These are phyloP conservation scores for Nixonia krombeini DNA, from an alignment of 1,140 invertebrate genomes.

Conservation along the genomic window DNA sequence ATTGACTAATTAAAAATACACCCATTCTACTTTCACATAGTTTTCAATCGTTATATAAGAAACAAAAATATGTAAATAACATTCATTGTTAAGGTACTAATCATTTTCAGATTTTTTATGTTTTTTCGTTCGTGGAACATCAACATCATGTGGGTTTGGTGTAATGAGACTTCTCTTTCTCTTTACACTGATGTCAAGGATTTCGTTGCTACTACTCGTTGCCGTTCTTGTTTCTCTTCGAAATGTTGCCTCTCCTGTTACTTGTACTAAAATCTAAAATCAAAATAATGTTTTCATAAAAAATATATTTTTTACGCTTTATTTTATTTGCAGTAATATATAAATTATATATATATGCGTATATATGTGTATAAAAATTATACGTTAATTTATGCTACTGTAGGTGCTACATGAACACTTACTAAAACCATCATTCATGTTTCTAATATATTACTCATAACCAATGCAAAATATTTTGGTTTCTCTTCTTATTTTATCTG, in stretches of 20 bases:
- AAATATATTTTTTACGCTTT: too few relatives aligned
- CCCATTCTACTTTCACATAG: too few relatives aligned
- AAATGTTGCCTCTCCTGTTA: slow-evolving; percentile 62
- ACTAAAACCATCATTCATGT: too few relatives aligned
- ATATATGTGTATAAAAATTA: too few relatives aligned
- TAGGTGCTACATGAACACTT: too few relatives aligned
- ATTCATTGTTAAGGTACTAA: slow-evolving; percentile 23
- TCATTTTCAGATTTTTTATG: slow-evolving; percentile 69
- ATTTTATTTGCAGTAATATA: too few relatives aligned
- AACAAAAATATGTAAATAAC: not conserved
- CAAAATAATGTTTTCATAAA: slow-evolving; percentile 14
- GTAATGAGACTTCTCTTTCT: slow-evolving; percentile 66
- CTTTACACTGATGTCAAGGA: slow-evolving; percentile 57
- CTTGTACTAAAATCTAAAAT: slow-evolving; percentile 65
- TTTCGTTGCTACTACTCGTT: slow-evolving; percentile 61
- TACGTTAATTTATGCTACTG: too few relatives aligned
- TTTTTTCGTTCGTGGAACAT: slow-evolving; percentile 64
- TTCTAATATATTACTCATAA: too few relatives aligned
- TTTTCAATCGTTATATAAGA: not conserved
- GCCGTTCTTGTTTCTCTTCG: slow-evolving; percentile 68
- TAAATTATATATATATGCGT: too few relatives aligned
- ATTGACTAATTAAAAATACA: slow-evolving; percentile 1
- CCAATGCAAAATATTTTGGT: too few relatives aligned
- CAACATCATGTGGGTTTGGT: slow-evolving; percentile 64
- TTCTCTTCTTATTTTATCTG: too few relatives aligned